Base-by-base conservation (phyloP, 2,888 invertebrate genomes). In the Apodemia zela region DNA sequence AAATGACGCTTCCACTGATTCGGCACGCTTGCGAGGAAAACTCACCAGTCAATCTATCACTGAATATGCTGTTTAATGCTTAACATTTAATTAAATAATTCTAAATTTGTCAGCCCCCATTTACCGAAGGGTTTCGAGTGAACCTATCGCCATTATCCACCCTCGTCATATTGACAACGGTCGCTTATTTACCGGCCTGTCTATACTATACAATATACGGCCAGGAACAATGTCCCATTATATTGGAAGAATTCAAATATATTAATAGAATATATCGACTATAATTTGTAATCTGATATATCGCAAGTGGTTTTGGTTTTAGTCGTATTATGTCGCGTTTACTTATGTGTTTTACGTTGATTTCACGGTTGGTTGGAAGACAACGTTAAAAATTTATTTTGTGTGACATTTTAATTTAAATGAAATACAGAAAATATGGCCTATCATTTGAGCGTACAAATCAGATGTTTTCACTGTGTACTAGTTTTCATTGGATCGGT, bases 111-210 rank as follows among this genome's bases (percentile, higher is more conserved):
- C 51, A 21, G 10, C 5, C 1, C 3, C 51, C 51, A 21, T 51
- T 51, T 51, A 51, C 51, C 18, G 18, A 51, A 51, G 11, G 21
- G 51, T 51, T 51, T 13, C 51, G 5, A 45, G 45, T 45, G 45
- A n/a, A 51, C 18, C 13, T 18, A 17, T 18, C 49, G 49, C 49
- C 49, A 21, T 51, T 13, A 45, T 5, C 45, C n/a, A 18, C 51
- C 51, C 51, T 51, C 18, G 21, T 51, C 21, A 51, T 51, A 51
- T 51, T 51, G 51, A 51, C 21, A 21, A 51, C 51, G 51, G 51
- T 51, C 21, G 45, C 45, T 45, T 45, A 45, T 45, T 45, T 45
- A 45, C 45, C 45, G 45, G 45, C n/a, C n/a, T n/a, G 42, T 45
- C n/a, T 45, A 45, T 45, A n/a, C 45, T 42, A n/a, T n/a, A n/a